Conservation (phyloP, 2,888 invertebrate species). For the Heliconius ismenius region DNA sequence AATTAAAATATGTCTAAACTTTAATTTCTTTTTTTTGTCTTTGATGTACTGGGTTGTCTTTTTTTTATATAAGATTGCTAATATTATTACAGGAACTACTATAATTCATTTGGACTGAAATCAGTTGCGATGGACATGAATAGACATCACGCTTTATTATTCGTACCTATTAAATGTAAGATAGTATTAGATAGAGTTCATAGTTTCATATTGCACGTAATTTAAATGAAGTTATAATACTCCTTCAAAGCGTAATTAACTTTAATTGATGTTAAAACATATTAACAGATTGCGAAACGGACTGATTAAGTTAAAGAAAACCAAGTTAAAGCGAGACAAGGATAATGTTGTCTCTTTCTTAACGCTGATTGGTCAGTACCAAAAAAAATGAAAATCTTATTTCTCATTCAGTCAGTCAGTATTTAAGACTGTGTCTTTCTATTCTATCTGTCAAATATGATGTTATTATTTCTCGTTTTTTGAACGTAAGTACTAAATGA, state of each 20-base stretch:
- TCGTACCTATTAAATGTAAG: slow-evolving; percentile 20
- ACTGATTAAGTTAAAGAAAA: slow-evolving; percentile 10
- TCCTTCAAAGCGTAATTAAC: not conserved
- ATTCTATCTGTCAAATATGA: not conserved
- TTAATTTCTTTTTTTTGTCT: too few relatives aligned
- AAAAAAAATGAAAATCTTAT: not conserved
- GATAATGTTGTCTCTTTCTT: not conserved
- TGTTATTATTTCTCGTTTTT: not conserved
- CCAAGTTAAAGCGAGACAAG: not conserved
- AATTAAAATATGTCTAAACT: too few relatives aligned
- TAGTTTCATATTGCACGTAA: not conserved
- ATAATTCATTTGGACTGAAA: not conserved
- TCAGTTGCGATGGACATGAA: not conserved
- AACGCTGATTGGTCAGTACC: not conserved
- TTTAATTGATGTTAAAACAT: not conserved
- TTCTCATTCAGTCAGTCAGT: not conserved
- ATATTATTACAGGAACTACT: not conserved
- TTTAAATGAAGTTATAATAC: not conserved
- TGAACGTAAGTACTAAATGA: not conserved
- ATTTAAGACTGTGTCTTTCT: slow-evolving; percentile 1
- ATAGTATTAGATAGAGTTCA: slow-evolving; percentile 7
- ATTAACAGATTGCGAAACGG: not conserved
- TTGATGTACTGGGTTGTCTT: too few relatives aligned
- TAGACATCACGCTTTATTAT: slow-evolving; percentile 24
- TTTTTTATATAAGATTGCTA: not conserved